Percentiles rank a stretch among this genome's conserved stretches.
Evolutionary conservation across 35 echinoderm and acorn worm species (phyloP).

Genomic region (Amphiura filiformis): DNA sequence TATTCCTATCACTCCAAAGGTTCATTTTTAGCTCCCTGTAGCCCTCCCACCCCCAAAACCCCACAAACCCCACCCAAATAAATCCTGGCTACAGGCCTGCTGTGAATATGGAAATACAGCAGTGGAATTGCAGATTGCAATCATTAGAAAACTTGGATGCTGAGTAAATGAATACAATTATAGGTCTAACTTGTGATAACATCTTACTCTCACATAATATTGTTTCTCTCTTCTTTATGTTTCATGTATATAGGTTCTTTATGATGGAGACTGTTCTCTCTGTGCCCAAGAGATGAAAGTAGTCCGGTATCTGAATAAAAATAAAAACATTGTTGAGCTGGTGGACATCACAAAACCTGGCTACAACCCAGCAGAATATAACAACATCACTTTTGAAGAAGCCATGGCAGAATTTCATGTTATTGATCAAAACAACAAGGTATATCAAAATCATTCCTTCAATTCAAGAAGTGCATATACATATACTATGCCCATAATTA

Average conservation of each 20-base stretch:
- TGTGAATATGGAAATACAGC: no score
- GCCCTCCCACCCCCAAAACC: no score
- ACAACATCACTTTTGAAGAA: slow-evolving; percentile 43
- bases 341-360: slow-evolving; percentile 59
- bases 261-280: slow-evolving; percentile 74
- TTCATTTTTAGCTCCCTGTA: no score
- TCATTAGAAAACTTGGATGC: no score
- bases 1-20: no score
- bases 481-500: no score
- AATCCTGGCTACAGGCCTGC: no score
- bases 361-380: slow-evolving; percentile 44
- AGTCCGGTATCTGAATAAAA: slow-evolving; percentile 46
- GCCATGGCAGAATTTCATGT: slow-evolving; percentile 70
- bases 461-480: no score
- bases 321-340: slow-evolving; percentile 45
- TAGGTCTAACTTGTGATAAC: no score
- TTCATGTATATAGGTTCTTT: slow-evolving; percentile 45
- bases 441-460: neutral
- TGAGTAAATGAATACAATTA: no score
- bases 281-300: slow-evolving; percentile 65
- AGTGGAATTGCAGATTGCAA: no score
- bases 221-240: slow-evolving; percentile 15
- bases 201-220: neutral
- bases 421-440: slow-evolving; percentile 42
- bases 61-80: no score